phyloP scores from a whole-genome alignment of 2,797 vertebrate species.

The Eurystomus glaucurus region DNA sequence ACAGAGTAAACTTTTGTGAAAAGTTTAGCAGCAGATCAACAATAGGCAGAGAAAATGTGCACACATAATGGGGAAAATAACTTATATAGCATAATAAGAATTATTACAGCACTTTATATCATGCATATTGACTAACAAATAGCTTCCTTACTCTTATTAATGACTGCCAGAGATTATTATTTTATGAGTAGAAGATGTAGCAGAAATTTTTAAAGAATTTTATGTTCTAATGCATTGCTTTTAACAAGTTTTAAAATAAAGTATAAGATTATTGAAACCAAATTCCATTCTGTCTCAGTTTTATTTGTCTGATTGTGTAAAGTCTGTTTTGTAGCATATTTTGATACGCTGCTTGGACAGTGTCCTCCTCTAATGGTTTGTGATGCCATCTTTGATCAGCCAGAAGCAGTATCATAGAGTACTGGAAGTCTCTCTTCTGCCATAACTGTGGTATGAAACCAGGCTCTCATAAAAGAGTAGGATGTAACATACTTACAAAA shows the following conservation, averaged over 20 bases:
- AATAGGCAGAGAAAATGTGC: background rate
- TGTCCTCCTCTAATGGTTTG: accelerated
- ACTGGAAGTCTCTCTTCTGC: background rate
- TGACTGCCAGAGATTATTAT: background rate
- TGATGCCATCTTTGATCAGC: background rate
- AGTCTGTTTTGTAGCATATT: background rate
- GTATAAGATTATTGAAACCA: background rate
- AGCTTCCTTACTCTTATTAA: background rate
- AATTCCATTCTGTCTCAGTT: background rate
- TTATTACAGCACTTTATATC: background rate
- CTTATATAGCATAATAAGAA: background rate
- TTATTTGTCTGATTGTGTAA: background rate
- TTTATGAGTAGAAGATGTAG: background rate
- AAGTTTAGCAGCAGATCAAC: background rate
- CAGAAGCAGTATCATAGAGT: background rate
- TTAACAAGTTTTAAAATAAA: conserved; percentile 29
- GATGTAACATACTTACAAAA: background rate
- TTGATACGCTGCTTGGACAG: background rate
- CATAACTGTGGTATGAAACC: background rate
- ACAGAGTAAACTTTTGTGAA: background rate
- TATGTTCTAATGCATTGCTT: background rate
- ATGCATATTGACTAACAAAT: background rate
- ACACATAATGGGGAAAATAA: background rate
- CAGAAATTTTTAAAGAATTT: background rate
- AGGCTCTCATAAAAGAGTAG: background rate